Conservation (phyloP, 2,797 vertebrate species). For the Zenarchopterus dispar region DNA sequence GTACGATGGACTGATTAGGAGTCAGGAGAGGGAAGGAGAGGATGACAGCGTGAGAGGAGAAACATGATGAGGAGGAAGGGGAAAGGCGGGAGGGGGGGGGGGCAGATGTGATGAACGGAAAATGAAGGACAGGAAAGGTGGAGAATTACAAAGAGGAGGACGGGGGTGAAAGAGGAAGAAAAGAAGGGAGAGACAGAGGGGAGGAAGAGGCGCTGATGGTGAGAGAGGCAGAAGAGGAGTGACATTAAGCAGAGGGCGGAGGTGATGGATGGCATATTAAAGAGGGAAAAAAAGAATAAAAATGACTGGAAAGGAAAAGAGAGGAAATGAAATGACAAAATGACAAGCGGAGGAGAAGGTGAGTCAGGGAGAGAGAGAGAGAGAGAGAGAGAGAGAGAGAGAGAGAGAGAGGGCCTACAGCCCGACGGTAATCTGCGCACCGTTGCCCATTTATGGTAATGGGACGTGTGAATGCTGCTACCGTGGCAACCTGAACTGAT, state of each 20-base stretch:
- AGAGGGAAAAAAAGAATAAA: slow-evolving; percentile 8
- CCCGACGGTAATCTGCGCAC: slow-evolving; percentile 54
- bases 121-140: slow-evolving; percentile 60
- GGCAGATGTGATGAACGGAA: slow-evolving; percentile 52
- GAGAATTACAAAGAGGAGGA: slow-evolving; percentile 47
- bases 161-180: slow-evolving; percentile 41
- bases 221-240: neutral
- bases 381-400: too few relatives aligned
- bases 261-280: slow-evolving; percentile 15
- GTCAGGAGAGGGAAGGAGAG: slow-evolving; percentile 10
- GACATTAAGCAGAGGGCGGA: slow-evolving; percentile 9
- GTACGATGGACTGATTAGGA: slow-evolving; percentile 39
- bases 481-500: slow-evolving; percentile 66
- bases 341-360: slow-evolving; percentile 15
- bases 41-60: slow-evolving; percentile 14
- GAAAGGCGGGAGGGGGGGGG: slow-evolving; percentile 21
- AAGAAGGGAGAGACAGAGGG: slow-evolving; percentile 8
- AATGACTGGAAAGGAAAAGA: neutral
- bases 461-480: slow-evolving; percentile 62
- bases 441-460: slow-evolving; percentile 67
- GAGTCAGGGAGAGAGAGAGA: slow-evolving; percentile 12
- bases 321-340: slow-evolving; percentile 28
- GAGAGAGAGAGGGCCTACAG: slow-evolving; percentile 36
- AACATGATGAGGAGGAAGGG: slow-evolving; percentile 16
- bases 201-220: too few relatives aligned